Evolutionary conservation across 2,797 vertebrate species (phyloP).

Genomic region (Spinus olivaceus): DNA sequence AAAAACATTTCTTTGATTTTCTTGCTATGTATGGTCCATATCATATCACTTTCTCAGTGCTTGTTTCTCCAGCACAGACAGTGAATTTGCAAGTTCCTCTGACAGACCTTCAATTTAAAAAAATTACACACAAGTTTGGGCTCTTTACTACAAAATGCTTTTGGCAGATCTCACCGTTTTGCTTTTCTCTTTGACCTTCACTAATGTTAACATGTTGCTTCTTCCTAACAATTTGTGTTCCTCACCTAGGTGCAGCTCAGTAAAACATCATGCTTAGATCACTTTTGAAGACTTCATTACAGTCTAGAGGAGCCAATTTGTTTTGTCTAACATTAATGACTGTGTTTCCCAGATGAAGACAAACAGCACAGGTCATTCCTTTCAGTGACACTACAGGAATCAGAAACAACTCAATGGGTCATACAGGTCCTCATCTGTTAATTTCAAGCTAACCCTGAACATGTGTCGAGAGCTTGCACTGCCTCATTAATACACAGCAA

Average conservation of each 20-base stretch:
- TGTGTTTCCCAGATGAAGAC: neutral
- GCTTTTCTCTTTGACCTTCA: neutral
- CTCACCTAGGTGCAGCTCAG: neutral
- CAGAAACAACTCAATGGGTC: neutral
- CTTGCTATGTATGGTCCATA: neutral
- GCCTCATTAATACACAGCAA: neutral
- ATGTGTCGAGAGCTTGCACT: rapidly evolving
- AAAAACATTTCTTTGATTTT: neutral
- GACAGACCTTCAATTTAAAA: neutral
- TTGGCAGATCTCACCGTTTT: neutral
- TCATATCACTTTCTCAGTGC: neutral
- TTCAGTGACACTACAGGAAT: neutral
- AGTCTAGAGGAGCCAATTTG: neutral
- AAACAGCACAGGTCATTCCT: neutral
- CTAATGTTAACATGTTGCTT: neutral
- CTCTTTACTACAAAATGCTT: neutral
- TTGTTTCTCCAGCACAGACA: neutral
- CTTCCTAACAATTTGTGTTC: rapidly evolving
- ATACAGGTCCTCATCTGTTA: neutral
- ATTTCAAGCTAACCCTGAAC: neutral
- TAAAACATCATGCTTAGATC: neutral
- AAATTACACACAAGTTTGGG: neutral
- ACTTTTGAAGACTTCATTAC: neutral
- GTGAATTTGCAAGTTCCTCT: neutral
- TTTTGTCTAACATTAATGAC: neutral